Percentiles rank a stretch among this genome's conserved stretches.
phyloP scores from a whole-genome alignment of 2,113 vertebrate species.

The Chiloscyllium plagiosum region DNA sequence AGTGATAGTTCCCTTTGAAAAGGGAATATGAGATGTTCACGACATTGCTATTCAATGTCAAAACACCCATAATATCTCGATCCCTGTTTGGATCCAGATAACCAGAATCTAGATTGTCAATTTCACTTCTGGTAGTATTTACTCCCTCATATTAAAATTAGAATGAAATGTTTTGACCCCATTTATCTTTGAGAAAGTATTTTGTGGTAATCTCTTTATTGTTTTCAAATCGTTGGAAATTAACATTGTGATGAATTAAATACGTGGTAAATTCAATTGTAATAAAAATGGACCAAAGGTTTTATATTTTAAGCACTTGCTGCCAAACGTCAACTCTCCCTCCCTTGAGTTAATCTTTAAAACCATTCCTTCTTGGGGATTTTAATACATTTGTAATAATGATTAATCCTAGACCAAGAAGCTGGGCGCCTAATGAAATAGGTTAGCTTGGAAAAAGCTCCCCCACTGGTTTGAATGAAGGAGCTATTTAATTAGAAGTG shows the following conservation, averaged over 20 bases:
- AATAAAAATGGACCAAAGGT: background rate
- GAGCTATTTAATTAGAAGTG: conserved; percentile 35
- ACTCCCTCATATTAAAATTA: background rate
- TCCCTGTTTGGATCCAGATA: background rate
- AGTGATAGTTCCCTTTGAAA: background rate
- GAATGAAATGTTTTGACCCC: background rate
- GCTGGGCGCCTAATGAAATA: conserved; percentile 29
- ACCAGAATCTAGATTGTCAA: background rate
- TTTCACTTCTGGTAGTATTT: background rate
- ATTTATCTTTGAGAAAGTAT: background rate
- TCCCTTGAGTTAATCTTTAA: background rate
- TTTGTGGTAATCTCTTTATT: background rate
- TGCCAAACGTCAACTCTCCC: background rate
- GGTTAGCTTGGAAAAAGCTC: background rate
- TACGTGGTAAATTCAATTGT: background rate
- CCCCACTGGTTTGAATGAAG: background rate
- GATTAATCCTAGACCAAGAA: background rate
- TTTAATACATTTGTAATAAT: conserved; percentile 34
- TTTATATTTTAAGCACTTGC: background rate
- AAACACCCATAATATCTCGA: background rate
- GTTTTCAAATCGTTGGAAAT: background rate
- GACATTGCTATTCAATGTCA: background rate
- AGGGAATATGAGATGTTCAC: background rate
- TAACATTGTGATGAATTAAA: conserved; percentile 6
- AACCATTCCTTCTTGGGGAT: background rate